These are phyloP conservation scores for Anolis carolinensis DNA, from an alignment of 2,113 vertebrate genomes.

Conservation along the genomic window DNA sequence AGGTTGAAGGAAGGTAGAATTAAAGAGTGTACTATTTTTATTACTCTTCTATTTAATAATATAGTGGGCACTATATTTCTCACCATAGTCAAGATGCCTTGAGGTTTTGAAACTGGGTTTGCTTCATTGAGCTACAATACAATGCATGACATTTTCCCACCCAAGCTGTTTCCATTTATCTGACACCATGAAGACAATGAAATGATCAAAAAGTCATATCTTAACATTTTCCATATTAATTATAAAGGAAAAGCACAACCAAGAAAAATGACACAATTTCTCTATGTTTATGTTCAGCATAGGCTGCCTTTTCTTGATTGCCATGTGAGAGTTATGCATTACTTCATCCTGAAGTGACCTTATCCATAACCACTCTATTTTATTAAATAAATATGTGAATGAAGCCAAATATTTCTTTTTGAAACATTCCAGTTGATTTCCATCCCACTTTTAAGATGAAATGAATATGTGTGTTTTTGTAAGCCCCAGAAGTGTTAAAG, in stretches of 20 bases:
- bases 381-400: conserved; percentile 23
- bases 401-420: conserved; percentile 7
- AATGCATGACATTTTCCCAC: not conserved
- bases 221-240: not conserved
- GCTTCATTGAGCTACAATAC: not conserved
- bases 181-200: not conserved
- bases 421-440: not conserved
- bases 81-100: not conserved
- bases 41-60: not conserved
- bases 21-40: not conserved
- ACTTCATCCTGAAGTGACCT: conserved; percentile 40
- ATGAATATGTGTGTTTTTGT: conserved; percentile 16
- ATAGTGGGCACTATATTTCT: not conserved
- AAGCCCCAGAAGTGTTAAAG: conserved; percentile 38
- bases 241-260: conserved; percentile 36
- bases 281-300: conserved; percentile 50
- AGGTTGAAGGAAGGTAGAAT: not conserved
- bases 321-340: not conserved
- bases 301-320: conserved; percentile 25
- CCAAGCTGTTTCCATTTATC: not conserved
- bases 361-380: conserved; percentile 17
- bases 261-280: conserved; percentile 23
- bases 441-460: conserved; percentile 18
- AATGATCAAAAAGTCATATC: not conserved
- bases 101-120: not conserved